Conservation (phyloP, 2,888 invertebrate genomes). For the Gymnosoma rotundatum region DNA sequence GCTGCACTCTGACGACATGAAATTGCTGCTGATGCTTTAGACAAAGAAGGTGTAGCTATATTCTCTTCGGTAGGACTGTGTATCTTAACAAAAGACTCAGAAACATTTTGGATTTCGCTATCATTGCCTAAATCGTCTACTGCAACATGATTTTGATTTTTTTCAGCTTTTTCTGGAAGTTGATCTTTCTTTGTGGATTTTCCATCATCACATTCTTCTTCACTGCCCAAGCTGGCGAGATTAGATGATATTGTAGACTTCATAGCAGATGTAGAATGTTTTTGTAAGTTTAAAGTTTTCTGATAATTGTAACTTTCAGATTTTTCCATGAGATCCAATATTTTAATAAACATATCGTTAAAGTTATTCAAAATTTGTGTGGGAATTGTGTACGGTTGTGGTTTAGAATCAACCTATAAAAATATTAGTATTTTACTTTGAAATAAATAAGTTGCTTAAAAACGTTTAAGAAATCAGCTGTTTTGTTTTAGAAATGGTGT, state of each 20-base stretch:
- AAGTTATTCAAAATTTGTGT: conserved; percentile 80
- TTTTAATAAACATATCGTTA: conserved; percentile 81
- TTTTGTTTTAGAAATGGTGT: too few species aligned
- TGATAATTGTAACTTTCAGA: conserved; percentile 28
- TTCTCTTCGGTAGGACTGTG: conserved; percentile 37
- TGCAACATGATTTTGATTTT: not conserved
- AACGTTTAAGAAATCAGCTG: too few species aligned
- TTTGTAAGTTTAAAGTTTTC: conserved; percentile 34
- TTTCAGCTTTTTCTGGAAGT: not conserved
- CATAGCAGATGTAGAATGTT: conserved; percentile 55
- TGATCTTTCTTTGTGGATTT: conserved; percentile 15
- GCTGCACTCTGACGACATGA: conserved; percentile 28
- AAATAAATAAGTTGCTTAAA: not conserved
- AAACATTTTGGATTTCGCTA: conserved; percentile 58
- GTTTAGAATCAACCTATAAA: conserved; percentile 23
- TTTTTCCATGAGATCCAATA: conserved; percentile 78
- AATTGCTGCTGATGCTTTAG: too few species aligned
- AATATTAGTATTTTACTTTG: not conserved
- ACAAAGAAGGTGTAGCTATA: not conserved
- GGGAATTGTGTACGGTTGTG: conserved; percentile 66
- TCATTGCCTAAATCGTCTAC: conserved; percentile 59
- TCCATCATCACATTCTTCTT: conserved; percentile 35
- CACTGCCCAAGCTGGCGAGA: conserved; percentile 18
- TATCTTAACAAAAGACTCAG: conserved; percentile 51
- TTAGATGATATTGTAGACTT: conserved; percentile 47